A percentile compares a stretch with the other conserved stretches of the same genome.
Conservation (phyloP, 2,888 invertebrate species). For the Encarsia formosa region DNA sequence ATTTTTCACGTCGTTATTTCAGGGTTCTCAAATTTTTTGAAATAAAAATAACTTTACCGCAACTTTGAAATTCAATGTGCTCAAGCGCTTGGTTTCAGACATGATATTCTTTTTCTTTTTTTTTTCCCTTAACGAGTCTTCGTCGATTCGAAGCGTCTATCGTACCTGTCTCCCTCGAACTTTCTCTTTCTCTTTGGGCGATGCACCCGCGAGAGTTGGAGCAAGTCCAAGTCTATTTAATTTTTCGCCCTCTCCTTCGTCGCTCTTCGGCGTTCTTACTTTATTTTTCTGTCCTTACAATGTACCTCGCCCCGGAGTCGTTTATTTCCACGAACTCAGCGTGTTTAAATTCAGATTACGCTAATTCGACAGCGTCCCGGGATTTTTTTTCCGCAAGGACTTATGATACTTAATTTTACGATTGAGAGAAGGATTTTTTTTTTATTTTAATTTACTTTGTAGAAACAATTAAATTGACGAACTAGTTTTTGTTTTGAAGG, state of each 20-base stretch:
- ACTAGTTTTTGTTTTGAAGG: no score
- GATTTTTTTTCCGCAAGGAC: no score
- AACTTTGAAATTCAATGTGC: background rate
- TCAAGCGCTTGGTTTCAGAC: no score
- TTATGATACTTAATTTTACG: no score
- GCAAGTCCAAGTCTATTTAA: constrained; percentile 37
- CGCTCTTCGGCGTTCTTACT: constrained; percentile 12
- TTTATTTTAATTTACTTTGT: no score
- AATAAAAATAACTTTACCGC: no score
- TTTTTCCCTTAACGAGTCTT: constrained; percentile 1
- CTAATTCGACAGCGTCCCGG: constrained; percentile 30
- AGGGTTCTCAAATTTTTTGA: background rate
- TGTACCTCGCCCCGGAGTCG: constrained; percentile 9
- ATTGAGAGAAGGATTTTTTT: no score
- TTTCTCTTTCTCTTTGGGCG: background rate
- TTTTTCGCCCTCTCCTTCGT: constrained; percentile 26
- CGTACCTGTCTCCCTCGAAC: constrained; percentile 12
- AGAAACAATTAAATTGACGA: no score
- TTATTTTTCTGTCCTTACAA: constrained; percentile 8
- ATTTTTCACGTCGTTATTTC: background rate
- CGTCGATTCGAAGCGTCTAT: constrained; percentile 9
- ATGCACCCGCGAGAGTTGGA: constrained; percentile 26
- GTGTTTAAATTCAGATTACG: constrained; percentile 33
- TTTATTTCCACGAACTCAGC: constrained; percentile 17
- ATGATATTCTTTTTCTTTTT: constrained; percentile 2